A percentile compares a stretch with the other conserved stretches of the same genome.
Conservation (phyloP, 2,888 invertebrate genomes). For the Pristionchus arcanus region DNA sequence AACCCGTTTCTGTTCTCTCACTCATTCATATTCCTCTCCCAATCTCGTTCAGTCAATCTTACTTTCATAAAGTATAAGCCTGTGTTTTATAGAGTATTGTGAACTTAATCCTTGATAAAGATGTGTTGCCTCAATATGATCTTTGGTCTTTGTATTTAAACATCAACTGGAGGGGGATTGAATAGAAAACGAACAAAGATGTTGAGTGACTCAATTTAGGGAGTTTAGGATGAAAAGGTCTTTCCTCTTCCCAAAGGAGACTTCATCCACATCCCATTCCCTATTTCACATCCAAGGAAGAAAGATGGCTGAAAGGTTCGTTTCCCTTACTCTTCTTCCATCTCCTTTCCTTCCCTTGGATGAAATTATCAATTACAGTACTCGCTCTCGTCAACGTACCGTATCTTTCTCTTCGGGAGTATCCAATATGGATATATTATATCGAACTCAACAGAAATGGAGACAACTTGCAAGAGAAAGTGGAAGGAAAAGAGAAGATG, state of each 20-base stretch:
- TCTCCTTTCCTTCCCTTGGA: background rate
- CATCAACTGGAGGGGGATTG: background rate
- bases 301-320: slow-evolving; percentile 47
- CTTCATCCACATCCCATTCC: slow-evolving; percentile 18
- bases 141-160: background rate
- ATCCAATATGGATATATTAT: background rate
- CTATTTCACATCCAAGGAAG: slow-evolving; percentile 4
- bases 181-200: slow-evolving; percentile 32
- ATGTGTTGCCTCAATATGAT: background rate
- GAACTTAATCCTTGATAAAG: slow-evolving; percentile 16
- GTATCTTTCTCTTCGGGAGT: slow-evolving; percentile 42
- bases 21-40: background rate
- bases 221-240: slow-evolving; percentile 48
- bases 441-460: slow-evolving; percentile 42
- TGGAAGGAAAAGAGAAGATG: slow-evolving; percentile 19
- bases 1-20: background rate
- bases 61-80: slow-evolving; percentile 16
- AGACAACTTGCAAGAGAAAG: slow-evolving; percentile 36
- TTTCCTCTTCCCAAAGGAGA: background rate
- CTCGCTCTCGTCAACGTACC: slow-evolving; percentile 10
- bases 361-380: background rate
- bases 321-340: background rate
- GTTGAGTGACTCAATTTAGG: slow-evolving; percentile 1
- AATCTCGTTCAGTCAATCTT: background rate
- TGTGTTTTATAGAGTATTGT: slow-evolving; percentile 23